phyloP scores from a whole-genome alignment of 2,797 vertebrate species.

The Syngnathus acus region DNA sequence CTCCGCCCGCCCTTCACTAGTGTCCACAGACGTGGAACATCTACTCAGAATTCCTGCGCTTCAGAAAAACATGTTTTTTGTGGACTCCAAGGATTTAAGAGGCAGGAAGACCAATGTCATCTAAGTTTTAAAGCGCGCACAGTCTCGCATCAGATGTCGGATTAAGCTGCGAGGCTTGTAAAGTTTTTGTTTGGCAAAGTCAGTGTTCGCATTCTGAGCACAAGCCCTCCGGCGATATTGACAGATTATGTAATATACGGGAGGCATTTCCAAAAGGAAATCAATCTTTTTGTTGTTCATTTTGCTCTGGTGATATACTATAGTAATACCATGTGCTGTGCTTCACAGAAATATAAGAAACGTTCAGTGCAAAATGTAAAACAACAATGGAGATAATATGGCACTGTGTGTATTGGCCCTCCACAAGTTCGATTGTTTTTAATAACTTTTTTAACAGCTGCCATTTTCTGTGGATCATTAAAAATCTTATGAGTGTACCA shows the following conservation, averaged over 20 bases:
- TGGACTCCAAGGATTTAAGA: constrained; percentile 23
- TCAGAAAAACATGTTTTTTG: constrained; percentile 27
- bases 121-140: not conserved
- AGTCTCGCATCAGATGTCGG: constrained; percentile 12
- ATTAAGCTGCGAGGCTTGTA: constrained; percentile 20
- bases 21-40: constrained; percentile 22
- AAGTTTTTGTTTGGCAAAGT: constrained; percentile 29
- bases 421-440: not conserved
- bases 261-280: constrained; percentile 32
- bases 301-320: not conserved
- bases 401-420: too few relatives aligned
- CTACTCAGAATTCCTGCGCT: constrained; percentile 41
- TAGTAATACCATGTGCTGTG: not conserved
- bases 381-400: not conserved
- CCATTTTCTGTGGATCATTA: not conserved
- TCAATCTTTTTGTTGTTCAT: constrained; percentile 19
- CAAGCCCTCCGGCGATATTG: not conserved
- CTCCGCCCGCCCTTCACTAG: constrained; percentile 25
- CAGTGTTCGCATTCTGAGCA: constrained; percentile 9
- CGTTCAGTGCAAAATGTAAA: not conserved
- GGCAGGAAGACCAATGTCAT: constrained; percentile 15
- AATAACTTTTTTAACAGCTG: not conserved
- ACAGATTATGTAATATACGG: constrained; percentile 37
- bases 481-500: not conserved
- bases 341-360: not conserved